Evolutionary conservation across 2,797 vertebrate species (phyloP).

Genomic region (Pterois miles): DNA sequence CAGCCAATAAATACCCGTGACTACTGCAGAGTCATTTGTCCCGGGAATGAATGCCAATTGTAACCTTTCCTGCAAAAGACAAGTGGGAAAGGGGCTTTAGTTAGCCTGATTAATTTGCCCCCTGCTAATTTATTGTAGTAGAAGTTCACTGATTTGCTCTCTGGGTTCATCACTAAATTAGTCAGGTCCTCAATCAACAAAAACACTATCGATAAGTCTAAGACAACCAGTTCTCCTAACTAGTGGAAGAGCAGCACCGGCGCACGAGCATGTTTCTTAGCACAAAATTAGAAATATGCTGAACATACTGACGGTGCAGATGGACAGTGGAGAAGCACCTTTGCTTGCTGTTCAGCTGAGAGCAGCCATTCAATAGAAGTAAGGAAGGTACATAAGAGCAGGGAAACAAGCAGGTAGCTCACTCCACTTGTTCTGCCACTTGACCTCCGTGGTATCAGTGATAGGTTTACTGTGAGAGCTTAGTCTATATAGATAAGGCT

Average conservation of each 20-base stretch:
- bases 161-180: background rate
- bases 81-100: background rate
- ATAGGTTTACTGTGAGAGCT: constrained; percentile 23
- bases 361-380: background rate
- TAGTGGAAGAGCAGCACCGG: background rate
- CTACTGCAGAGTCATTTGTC: background rate
- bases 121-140: background rate
- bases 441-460: constrained; percentile 19
- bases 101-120: background rate
- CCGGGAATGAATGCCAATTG: no score
- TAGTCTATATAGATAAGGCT: background rate
- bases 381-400: constrained; percentile 2
- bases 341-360: background rate
- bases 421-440: constrained; percentile 26
- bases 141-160: background rate
- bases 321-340: background rate
- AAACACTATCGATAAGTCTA: background rate
- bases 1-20: no score
- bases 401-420: constrained; percentile 22
- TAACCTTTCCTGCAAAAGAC: no score
- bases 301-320: background rate
- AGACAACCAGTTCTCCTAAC: background rate
- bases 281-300: background rate
- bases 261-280: background rate
- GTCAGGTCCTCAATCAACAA: background rate